phyloP scores from a whole-genome alignment of 2,797 vertebrate genomes.

The Notolepis coatsorum region DNA sequence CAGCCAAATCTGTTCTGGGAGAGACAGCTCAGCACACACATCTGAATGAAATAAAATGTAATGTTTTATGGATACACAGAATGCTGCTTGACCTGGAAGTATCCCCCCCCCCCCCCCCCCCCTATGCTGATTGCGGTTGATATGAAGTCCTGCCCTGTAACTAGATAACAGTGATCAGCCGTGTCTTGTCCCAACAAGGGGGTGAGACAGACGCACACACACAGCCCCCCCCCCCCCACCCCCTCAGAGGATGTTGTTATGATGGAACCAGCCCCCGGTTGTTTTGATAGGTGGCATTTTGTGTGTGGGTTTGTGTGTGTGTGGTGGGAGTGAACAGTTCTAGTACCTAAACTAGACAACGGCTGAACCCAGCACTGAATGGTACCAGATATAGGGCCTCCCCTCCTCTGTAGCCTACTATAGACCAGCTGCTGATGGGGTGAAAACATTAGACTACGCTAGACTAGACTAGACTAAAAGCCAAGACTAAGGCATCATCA shows the following conservation, averaged over 20 bases:
- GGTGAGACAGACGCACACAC: not conserved
- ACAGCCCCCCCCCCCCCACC: too few relatives aligned
- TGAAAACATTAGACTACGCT: not conserved
- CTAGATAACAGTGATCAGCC: constrained; percentile 27
- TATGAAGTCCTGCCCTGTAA: constrained; percentile 27
- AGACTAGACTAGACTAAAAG: too few relatives aligned
- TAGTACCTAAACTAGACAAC: constrained; percentile 14
- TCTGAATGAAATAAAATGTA: too few relatives aligned
- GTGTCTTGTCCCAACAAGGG: constrained; percentile 13
- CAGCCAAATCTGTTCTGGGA: too few relatives aligned
- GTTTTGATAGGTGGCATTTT: constrained; percentile 1
- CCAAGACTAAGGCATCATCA: too few relatives aligned
- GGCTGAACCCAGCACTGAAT: constrained; percentile 23
- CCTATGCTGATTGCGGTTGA: constrained; percentile 25
- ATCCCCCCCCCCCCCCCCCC: too few relatives aligned
- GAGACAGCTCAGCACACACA: too few relatives aligned
- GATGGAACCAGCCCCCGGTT: not conserved
- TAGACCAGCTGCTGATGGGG: not conserved
- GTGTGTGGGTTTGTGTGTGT: constrained; percentile 5
- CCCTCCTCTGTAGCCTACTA: not conserved
- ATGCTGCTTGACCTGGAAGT: too few relatives aligned
- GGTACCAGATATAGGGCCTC: constrained; percentile 19
- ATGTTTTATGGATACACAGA: too few relatives aligned
- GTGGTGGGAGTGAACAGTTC: constrained; percentile 7
- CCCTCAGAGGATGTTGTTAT: constrained; percentile 30